These are phyloP conservation scores for Calyptomena viridis DNA, from an alignment of 2,113 vertebrate genomes.

Conservation along the genomic window DNA sequence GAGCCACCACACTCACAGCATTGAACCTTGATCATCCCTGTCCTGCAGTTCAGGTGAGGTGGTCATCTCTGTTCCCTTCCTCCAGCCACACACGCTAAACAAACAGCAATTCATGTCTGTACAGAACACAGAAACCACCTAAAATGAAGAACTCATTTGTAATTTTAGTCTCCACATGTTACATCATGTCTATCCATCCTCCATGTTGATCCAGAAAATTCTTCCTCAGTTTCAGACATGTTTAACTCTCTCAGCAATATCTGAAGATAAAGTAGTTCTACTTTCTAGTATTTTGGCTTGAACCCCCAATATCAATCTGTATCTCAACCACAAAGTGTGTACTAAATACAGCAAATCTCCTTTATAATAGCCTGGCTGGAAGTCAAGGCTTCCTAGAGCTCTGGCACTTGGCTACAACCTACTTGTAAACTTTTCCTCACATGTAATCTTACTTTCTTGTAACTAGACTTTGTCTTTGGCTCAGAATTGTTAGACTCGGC, in stretches of 20 bases:
- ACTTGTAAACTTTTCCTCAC: background rate
- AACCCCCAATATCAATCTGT: rapidly evolving
- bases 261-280: background rate
- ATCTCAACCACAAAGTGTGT: background rate
- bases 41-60: background rate
- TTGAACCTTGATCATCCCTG: background rate
- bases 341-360: background rate
- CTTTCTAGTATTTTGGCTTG: background rate
- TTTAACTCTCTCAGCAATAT: background rate
- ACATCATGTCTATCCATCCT: background rate
- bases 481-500: background rate
- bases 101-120: rapidly evolving
- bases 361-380: background rate
- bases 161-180: background rate
- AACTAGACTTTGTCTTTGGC: background rate
- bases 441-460: background rate
- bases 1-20: background rate
- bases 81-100: background rate
- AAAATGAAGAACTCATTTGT: background rate
- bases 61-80: background rate
- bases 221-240: background rate
- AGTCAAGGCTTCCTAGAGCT: background rate
- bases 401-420: background rate
- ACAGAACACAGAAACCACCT: background rate
- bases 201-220: background rate